Evolutionary conservation across 2,888 invertebrate species (phyloP).

Genomic region (Crocallis elinguaria): DNA sequence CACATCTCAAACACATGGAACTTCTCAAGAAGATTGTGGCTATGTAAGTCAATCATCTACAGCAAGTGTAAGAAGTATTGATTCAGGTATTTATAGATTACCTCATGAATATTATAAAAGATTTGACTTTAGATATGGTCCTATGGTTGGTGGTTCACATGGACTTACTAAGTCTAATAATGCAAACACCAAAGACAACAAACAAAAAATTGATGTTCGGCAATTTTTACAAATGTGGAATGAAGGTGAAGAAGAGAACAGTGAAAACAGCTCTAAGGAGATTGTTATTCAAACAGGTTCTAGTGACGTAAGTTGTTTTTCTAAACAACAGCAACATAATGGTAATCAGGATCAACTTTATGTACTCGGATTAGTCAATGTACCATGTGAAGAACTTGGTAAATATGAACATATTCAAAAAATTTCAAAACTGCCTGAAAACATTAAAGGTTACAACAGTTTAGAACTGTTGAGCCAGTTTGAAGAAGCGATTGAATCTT

Average conservation of each 20-base stretch:
- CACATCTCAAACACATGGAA: constrained; percentile 60
- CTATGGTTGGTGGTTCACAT: constrained; percentile 48
- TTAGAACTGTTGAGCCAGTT: constrained; percentile 77
- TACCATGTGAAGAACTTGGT: constrained; percentile 75
- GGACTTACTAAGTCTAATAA: constrained; percentile 45
- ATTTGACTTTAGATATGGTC: constrained; percentile 63
- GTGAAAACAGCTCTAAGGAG: constrained; percentile 59
- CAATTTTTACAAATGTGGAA: constrained; percentile 82
- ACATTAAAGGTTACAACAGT: constrained; percentile 79
- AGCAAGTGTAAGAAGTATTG: constrained; percentile 73
- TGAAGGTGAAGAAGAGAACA: constrained; percentile 78
- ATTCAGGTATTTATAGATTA: constrained; percentile 59
- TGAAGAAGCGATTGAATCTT: constrained; percentile 77
- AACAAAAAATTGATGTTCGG: constrained; percentile 72
- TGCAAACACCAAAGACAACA: constrained; percentile 56
- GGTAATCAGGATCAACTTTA: constrained; percentile 75
- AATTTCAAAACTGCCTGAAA: constrained; percentile 80
- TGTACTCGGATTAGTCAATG: constrained; percentile 78
- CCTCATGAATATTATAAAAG: constrained; percentile 64
- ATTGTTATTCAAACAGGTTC: constrained; percentile 44
- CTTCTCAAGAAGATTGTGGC: constrained; percentile 76
- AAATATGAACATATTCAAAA: constrained; percentile 83
- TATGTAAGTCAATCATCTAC: constrained; percentile 80
- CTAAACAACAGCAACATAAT: constrained; percentile 54
- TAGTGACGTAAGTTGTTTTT: constrained; percentile 46